A percentile compares a stretch with the other conserved stretches of the same genome.
These are phyloP conservation scores for Pedetes capensis DNA, from an alignment of 2,113 vertebrate genomes.

Conservation along the genomic window DNA sequence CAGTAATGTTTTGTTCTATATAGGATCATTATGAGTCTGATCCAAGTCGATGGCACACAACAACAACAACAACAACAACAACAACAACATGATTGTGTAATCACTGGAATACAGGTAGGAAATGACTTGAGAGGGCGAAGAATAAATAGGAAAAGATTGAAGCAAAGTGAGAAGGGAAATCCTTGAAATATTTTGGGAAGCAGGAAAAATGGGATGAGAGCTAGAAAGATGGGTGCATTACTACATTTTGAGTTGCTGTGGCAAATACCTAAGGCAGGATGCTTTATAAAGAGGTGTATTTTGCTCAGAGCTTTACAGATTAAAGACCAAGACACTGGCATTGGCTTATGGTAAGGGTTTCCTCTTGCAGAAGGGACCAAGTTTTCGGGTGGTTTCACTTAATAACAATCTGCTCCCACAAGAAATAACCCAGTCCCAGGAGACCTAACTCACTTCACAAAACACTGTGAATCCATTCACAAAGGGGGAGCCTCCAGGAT, in stretches of 20 bases:
- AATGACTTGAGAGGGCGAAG: no score
- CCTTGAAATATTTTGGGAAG: not conserved
- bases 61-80: no score
- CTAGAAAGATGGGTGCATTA: not conserved
- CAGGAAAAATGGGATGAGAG: not conserved
- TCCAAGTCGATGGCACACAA: no score
- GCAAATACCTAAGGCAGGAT: not conserved
- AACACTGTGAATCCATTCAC: no score
- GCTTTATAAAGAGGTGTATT: not conserved
- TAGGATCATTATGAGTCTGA: no score
- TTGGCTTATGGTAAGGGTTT: not conserved
- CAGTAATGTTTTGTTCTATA: no score
- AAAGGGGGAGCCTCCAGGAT: no score
- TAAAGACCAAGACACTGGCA: not conserved
- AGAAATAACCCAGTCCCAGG: not conserved
- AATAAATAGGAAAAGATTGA: no score
- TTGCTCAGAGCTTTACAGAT: not conserved
- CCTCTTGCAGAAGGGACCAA: not conserved
- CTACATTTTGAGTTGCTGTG: no score
- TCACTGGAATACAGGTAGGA: not conserved
- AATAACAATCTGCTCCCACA: no score
- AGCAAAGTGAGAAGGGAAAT: not conserved
- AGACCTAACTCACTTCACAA: not conserved
- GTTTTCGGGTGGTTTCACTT: not conserved
- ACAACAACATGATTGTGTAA: not conserved